Base-by-base conservation (phyloP, 2,888 invertebrate species). In the Labia minor region DNA sequence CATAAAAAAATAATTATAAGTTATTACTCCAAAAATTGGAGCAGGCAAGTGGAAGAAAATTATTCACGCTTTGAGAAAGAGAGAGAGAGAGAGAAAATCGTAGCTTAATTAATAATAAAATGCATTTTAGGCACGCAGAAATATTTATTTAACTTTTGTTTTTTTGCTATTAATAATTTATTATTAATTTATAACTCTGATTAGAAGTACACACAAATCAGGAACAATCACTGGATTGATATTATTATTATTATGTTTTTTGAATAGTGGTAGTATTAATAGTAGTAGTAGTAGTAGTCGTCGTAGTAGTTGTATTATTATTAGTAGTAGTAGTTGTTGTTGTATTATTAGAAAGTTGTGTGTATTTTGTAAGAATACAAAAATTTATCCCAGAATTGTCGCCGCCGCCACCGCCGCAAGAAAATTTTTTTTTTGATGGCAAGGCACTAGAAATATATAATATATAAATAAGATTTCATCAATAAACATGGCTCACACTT, bases 21-120 rank as follows among this genome's bases (percentile, higher is more conserved):
- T 10, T 49, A 49, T 49, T 10, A 49, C 49, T 49, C 49, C 49
- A 14, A n/a, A 14, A 26, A 3, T 49, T 8, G 49, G 49, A 49
- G 49, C n/a, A 49, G 49, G 49, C 49, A 49, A 49, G 49, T 49
- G 49, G 49, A 49, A 49, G 49, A 49, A 49, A 49, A 49, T 4
- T 49, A 10, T 49, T 49, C 49, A 49, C 49, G 4, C 49, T n/a
- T n/a, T n/a, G n/a, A n/a, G n/a, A n/a, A n/a, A n/a, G 11, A 33
- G 11, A 6, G 33, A 33, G 11, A 6, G 33, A 33, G 6, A 33
- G 33, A 6, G 33, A 33, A 49, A n/a, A 49, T 10, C 14, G 3
- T 49, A 16, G 49, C 14, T 11, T 10, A 14, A 16, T 49, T 8
- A 16, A n/a, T 3, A 49, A 16, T 49, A 14, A 49, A 16, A 49